phyloP scores from a whole-genome alignment of 2,888 invertebrate genomes.

The Leistus spinibarbis region DNA sequence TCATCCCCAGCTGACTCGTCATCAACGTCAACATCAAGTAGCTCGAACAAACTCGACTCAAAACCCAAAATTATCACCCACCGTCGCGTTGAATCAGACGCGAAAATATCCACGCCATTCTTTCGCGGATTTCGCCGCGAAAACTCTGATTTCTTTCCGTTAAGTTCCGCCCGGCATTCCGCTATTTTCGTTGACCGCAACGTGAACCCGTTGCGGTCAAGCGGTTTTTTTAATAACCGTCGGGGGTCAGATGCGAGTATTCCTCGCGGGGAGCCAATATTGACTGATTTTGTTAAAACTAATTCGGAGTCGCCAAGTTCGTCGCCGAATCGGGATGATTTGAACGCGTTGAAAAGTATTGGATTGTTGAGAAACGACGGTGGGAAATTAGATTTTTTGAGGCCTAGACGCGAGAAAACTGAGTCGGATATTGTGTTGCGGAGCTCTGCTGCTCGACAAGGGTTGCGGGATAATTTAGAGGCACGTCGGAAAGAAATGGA shows the following conservation, averaged over 20 bases:
- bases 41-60: conserved; percentile 43
- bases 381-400: conserved; percentile 59
- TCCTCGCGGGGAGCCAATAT: conserved; percentile 67
- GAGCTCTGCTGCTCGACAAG: conserved; percentile 62
- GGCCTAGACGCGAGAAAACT: conserved; percentile 84
- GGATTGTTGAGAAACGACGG: conserved; percentile 45
- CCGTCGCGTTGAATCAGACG: conserved; percentile 76
- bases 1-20: conserved; percentile 16
- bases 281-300: conserved; percentile 72
- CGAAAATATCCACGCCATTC: conserved; percentile 72
- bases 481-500: conserved; percentile 59
- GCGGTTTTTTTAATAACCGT: conserved; percentile 73
- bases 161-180: conserved; percentile 75
- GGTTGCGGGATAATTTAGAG: conserved; percentile 58
- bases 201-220: conserved; percentile 65
- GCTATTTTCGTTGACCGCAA: conserved; percentile 65
- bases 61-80: conserved; percentile 55
- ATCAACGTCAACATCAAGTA: conserved; percentile 41
- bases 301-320: conserved; percentile 59
- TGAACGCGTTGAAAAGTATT: conserved; percentile 48
- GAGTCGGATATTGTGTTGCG: conserved; percentile 85
- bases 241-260: conserved; percentile 63
- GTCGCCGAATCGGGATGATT: conserved; percentile 57
- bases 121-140: conserved; percentile 81
- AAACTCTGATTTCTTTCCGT: conserved; percentile 82